Conservation (phyloP, 2,888 invertebrate genomes). For the Theretra japonica region DNA sequence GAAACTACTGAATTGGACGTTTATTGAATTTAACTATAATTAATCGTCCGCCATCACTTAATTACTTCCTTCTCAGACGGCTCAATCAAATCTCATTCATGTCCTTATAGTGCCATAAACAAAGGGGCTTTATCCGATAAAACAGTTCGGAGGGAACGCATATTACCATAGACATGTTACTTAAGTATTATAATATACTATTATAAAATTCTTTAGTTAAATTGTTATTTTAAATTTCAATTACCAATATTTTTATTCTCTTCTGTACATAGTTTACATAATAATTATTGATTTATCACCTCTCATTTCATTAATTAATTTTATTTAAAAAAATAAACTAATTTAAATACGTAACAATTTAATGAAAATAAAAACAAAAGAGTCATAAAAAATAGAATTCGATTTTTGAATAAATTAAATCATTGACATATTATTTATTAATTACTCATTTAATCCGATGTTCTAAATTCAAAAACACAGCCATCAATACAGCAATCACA, state of each 20-base stretch:
- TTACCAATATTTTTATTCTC: not conserved
- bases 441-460: too few species aligned
- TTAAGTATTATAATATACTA: too few species aligned
- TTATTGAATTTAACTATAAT: conserved; percentile 26
- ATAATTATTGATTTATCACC: too few species aligned
- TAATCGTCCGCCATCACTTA: conserved; percentile 58
- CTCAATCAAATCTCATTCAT: conserved; percentile 72
- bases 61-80: conserved; percentile 72
- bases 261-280: too few species aligned
- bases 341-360: too few species aligned
- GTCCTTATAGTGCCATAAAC: conserved; percentile 75
- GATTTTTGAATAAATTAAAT: too few species aligned
- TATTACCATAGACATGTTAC: conserved; percentile 9
- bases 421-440: too few species aligned
- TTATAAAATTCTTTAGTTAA: not conserved
- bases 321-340: too few species aligned
- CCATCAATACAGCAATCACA: too few species aligned
- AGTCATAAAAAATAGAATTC: too few species aligned
- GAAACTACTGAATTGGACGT: conserved; percentile 1
- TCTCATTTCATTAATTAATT: too few species aligned
- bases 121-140: conserved; percentile 68
- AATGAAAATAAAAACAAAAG: too few species aligned
- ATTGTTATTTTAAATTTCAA: not conserved
- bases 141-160: conserved; percentile 32
- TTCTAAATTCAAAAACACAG: not conserved